These are phyloP conservation scores for Lasaia peninsularis DNA, from an alignment of 1,140 invertebrate genomes.

Conservation along the genomic window DNA sequence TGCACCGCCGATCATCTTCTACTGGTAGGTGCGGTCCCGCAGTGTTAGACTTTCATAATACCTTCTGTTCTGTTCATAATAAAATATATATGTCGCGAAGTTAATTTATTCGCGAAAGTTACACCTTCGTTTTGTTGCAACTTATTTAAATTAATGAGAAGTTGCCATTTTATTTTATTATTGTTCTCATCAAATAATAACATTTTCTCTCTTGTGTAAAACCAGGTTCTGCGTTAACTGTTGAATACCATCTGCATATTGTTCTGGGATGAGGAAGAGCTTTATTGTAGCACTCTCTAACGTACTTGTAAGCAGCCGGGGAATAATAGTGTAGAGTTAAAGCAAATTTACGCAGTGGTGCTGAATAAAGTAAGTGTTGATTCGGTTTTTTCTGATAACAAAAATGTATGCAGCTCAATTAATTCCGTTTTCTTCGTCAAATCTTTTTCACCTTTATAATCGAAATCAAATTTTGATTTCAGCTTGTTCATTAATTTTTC, in stretches of 20 bases:
- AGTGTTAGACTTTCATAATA: too few species aligned
- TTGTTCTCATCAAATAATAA: too few species aligned
- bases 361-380: neutral
- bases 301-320: constrained; percentile 17
- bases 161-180: too few species aligned
- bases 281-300: constrained; percentile 20
- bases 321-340: neutral
- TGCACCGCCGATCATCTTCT: too few species aligned
- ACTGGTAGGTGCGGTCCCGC: too few species aligned
- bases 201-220: constrained; percentile 24
- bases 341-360: neutral
- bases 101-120: too few species aligned
- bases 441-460: neutral
- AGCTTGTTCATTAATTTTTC: neutral
- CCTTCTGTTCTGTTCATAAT: too few species aligned
- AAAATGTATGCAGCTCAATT: neutral
- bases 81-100: too few species aligned
- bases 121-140: too few species aligned
- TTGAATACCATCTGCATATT: constrained; percentile 24
- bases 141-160: too few species aligned
- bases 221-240: constrained; percentile 19
- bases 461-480: neutral
- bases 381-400: neutral
- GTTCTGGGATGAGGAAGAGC: constrained; percentile 26
- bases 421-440: neutral